Evolutionary conservation across 1,140 invertebrate species (phyloP).

Genomic region (Drosophila suzukii): DNA sequence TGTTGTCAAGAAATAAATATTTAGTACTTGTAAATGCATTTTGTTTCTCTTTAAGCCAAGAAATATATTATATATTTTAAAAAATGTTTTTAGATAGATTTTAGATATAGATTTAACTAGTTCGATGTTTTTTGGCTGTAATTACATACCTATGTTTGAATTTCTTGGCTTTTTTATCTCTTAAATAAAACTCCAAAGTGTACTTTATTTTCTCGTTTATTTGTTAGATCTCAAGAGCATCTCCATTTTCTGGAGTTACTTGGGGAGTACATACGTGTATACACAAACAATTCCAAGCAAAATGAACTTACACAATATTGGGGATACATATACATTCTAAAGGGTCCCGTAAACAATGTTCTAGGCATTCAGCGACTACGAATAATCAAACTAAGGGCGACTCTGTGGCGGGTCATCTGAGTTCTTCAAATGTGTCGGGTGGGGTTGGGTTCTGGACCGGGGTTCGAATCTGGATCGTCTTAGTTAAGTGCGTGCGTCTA

Average conservation of each 20-base stretch:
- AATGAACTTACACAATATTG: slow-evolving; percentile 20
- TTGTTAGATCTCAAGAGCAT: slow-evolving; percentile 28
- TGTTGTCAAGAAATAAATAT: too few relatives aligned
- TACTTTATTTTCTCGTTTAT: slow-evolving; percentile 31
- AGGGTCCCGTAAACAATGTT: slow-evolving; percentile 44
- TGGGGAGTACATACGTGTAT: slow-evolving; percentile 18
- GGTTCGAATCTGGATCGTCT: slow-evolving; percentile 17
- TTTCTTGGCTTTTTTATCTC: too few relatives aligned
- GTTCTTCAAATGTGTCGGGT: slow-evolving; percentile 17
- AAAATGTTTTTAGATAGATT: too few relatives aligned
- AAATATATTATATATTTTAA: too few relatives aligned
- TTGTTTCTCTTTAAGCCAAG: background rate
- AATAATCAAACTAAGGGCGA: slow-evolving; percentile 39
- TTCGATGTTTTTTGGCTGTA: too few relatives aligned
- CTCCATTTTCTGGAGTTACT: slow-evolving; percentile 1
- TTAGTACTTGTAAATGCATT: too few relatives aligned
- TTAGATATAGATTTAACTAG: too few relatives aligned
- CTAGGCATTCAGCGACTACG: slow-evolving; percentile 29
- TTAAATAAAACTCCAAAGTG: background rate
- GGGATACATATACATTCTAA: slow-evolving; percentile 17
- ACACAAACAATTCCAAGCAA: slow-evolving; percentile 47
- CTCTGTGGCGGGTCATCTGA: slow-evolving; percentile 6
- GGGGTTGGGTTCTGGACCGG: slow-evolving; percentile 25
- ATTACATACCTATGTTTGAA: too few relatives aligned
- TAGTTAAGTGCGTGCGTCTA: slow-evolving; percentile 67